Conservation (phyloP, 2,888 invertebrate species). For the Protonemura montana region DNA sequence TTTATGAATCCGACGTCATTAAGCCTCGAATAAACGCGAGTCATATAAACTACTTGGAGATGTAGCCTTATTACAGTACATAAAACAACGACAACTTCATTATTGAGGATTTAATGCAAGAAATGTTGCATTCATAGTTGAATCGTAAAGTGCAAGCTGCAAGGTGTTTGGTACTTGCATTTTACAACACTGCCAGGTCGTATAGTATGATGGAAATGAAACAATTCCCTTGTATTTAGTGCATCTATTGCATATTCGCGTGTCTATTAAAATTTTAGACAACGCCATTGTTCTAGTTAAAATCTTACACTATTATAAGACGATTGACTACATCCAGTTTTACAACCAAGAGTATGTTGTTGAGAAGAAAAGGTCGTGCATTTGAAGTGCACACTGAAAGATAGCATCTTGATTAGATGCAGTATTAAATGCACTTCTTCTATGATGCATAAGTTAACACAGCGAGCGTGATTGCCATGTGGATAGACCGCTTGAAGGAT, state of each 20-base stretch:
- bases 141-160: background rate
- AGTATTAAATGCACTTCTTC: background rate
- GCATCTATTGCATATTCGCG: background rate
- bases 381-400: background rate
- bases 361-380: background rate
- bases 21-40: background rate
- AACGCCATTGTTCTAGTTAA: background rate
- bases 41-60: background rate
- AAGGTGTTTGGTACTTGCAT: conserved; percentile 1
- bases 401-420: conserved; percentile 3
- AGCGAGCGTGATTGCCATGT: background rate
- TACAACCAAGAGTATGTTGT: background rate
- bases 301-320: background rate
- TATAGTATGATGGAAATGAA: background rate
- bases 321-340: background rate
- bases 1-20: background rate
- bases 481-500: background rate
- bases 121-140: background rate
- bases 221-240: background rate
- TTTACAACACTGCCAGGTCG: background rate
- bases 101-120: conserved; percentile 2
- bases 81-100: background rate
- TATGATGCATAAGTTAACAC: background rate
- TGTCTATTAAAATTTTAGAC: background rate
- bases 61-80: background rate